Evolutionary conservation across 1,140 invertebrate species (phyloP), one percentile per base, ranked within the genome.

Genomic region (Drosophila dunni): DNA sequence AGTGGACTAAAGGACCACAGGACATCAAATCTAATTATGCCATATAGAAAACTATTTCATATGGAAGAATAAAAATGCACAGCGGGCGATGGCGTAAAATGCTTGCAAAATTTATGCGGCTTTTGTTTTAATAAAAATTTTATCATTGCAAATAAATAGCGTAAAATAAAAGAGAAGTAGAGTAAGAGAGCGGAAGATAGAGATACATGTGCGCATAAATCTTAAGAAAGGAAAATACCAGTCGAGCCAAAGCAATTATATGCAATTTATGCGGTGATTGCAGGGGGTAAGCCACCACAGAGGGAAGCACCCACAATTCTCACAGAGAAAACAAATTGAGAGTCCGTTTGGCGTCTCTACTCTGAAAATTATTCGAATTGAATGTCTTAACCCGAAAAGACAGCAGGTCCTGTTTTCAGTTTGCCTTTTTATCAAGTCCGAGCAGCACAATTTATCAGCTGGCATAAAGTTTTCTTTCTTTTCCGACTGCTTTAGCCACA

Each of bases 71-170:
- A 67, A 51, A 69, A 61, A 24, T 79, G 51, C 75, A 79, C 68
- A 82, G 75, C 70, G 60, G 81, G 81, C 29, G 65, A 29, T 8
- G 17, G 62, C 45, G 29, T 9, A 20, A 67, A 82, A 72, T 36
- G 72, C 10, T 60, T 46, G 62, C 29, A 65, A 68, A 88, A 86
- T 86, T 83, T 83, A 83, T 86, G 83, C 83, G 71, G 83, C 84
- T 88, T 88, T 86, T 86, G 83, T 86, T 88, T 86, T 86, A 86
- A 86, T 86, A 86, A 86, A 83, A 86, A 67, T 88, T 88, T 86
- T 86, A 86, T 86, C 83, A 86, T 86, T 88, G 85, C 83, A 63
- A 62, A 79, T 79, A 79, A 79, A 79, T 79, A 66, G 72, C 64
- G 75, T 17, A 62, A 48, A 40, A 50, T 1, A 42, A 65, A 11